Evolutionary conservation across 92 coral and sea anemone genomes (phyloP), one percentile per base, ranked within the genome.

Genomic region (Bergia sp.): DNA sequence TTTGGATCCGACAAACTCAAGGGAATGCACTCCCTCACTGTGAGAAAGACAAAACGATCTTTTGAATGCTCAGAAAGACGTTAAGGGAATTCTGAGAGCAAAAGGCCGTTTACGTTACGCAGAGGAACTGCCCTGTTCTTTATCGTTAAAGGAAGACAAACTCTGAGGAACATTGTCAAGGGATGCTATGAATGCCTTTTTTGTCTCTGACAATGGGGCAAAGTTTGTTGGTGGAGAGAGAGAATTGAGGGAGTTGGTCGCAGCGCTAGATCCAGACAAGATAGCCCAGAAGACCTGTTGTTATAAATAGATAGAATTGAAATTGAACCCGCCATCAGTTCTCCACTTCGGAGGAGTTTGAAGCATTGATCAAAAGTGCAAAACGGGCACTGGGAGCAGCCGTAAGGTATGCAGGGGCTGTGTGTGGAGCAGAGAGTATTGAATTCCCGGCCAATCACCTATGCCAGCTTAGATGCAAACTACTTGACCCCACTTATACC

Each of bases 351-450:
- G 45, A 42, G 93, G 94, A 89, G 29, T 91, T 93, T 82, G 96
- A 91, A 73, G 89, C 89, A 6, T 75, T 93, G 90, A 91, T 93
- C 18, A 93, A 86, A 71, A 91, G 93, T 64, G 80, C 92, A 43
- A 93, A 93, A 92, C 88, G 73, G 29, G 29, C 61, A 7, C 78
- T 91, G 76, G 85, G 86, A 39, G 89, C 90, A 10, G 80, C 75
- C 23, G 85, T 93, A 0, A 83, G 92, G 23, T 86, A 92, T 64
- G 90, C 90, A 36, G 83, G 88, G 50, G 93, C 96, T 21, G 88
- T 92, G 42, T 92, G 91, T 40, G 94, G 93, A n/a, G 93, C 94
- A 0, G 91, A 94, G 81, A 47, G 82, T 45, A 82, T 89, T 77
- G 20, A 75, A 75, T 38, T 75, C 79, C 9, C 79, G 79, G 40